A percentile compares a stretch with the other conserved stretches of the same genome.
Conservation (phyloP, 1,140 invertebrate genomes). For the Bombus fervidus region DNA sequence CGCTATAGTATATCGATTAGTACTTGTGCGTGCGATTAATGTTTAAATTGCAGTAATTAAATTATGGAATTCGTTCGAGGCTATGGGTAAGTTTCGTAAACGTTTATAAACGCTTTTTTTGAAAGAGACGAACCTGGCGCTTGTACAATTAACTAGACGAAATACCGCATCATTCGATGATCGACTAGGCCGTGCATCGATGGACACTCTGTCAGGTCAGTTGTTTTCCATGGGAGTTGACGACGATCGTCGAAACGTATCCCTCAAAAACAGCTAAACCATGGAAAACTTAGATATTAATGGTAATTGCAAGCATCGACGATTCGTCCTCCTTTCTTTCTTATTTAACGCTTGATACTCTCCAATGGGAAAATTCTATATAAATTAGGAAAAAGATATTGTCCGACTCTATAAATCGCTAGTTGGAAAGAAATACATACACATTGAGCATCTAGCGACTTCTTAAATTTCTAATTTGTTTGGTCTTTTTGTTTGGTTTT, state of each 20-base stretch:
- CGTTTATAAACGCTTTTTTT: too few relatives aligned
- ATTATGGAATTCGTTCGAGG: too few relatives aligned
- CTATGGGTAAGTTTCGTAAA: too few relatives aligned
- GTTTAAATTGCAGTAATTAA: too few relatives aligned
- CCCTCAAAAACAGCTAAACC: conserved; percentile 23
- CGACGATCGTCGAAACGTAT: conserved; percentile 43
- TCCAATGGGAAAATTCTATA: not conserved
- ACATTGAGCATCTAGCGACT: too few relatives aligned
- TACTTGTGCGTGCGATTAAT: too few relatives aligned
- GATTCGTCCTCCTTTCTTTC: not conserved
- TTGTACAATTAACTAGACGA: not conserved
- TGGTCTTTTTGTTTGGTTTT: too few relatives aligned
- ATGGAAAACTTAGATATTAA: conserved; percentile 25
- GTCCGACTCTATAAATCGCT: not conserved
- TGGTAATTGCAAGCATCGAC: conserved; percentile 1
- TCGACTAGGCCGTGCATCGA: conserved; percentile 10
- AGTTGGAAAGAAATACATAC: too few relatives aligned
- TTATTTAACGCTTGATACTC: not conserved
- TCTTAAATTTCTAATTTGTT: too few relatives aligned
- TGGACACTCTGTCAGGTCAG: conserved; percentile 49
- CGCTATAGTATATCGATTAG: too few relatives aligned
- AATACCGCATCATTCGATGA: not conserved
- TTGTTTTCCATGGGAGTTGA: conserved; percentile 6
- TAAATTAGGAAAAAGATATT: conserved; percentile 15
- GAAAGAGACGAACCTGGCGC: not conserved